These are phyloP conservation scores for Loris lydekkerianus DNA, from an alignment of 2,797 vertebrate species.

Conservation along the genomic window DNA sequence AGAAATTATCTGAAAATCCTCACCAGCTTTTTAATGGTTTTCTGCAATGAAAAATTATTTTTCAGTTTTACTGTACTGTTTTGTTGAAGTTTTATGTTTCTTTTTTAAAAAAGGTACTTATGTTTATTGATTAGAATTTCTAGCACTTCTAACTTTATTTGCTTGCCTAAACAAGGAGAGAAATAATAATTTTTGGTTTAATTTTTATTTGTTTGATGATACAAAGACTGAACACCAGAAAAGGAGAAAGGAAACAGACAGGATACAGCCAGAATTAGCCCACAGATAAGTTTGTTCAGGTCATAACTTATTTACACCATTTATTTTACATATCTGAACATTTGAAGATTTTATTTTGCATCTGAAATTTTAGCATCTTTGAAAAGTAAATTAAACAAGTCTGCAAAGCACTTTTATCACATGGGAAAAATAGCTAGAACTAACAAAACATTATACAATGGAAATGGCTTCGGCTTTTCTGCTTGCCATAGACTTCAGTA, in stretches of 20 bases:
- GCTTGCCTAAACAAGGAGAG: background rate
- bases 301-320: background rate
- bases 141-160: background rate
- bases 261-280: background rate
- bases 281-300: background rate
- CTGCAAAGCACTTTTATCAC: background rate
- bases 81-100: background rate
- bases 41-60: background rate
- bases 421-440: background rate
- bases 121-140: background rate
- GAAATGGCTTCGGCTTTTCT: background rate
- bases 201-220: background rate
- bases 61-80: background rate
- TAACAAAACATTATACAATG: background rate
- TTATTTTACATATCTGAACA: constrained; percentile 37
- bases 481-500: background rate
- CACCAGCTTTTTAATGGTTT: background rate
- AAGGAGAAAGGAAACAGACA: background rate
- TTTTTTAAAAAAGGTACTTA: background rate
- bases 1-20: background rate
- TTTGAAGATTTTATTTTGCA: background rate
- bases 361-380: background rate
- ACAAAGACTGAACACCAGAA: background rate
- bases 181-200: background rate
- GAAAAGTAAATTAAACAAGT: background rate